phyloP scores from a whole-genome alignment of 2,113 vertebrate genomes.

The Oreochromis aureus region DNA sequence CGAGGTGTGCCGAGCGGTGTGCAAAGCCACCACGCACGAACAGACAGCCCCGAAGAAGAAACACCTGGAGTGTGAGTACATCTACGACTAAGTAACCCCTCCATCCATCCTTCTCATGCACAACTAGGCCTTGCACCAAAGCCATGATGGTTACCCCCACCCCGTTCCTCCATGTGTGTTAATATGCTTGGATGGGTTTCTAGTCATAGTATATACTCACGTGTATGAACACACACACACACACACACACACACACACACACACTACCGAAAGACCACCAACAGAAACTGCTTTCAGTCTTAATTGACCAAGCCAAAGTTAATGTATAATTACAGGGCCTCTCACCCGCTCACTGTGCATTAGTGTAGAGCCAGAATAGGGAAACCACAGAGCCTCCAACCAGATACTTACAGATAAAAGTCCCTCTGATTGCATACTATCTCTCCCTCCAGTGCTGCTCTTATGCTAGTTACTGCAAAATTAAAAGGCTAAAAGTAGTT shows the following conservation, averaged over 20 bases:
- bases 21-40: slow-evolving; percentile 98
- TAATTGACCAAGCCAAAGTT: neutral
- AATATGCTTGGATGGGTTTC: neutral
- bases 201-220: neutral
- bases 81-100: neutral
- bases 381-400: neutral
- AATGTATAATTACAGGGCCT: neutral
- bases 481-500: slow-evolving; percentile 19
- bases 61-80: slow-evolving; percentile 96
- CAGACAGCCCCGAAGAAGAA: slow-evolving; percentile 98
- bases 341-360: neutral
- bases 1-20: slow-evolving; percentile 91
- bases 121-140: slow-evolving; percentile 23
- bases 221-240: neutral
- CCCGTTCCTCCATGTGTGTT: neutral
- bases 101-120: neutral
- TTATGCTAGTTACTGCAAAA: slow-evolving; percentile 6
- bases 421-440: neutral
- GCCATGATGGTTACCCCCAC: neutral
- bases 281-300: neutral
- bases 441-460: neutral
- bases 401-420: neutral
- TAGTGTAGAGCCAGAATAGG: neutral
- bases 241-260: neutral
- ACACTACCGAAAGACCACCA: neutral